These are phyloP conservation scores for Lathamus discolor DNA, from an alignment of 2,113 vertebrate genomes.

Conservation along the genomic window DNA sequence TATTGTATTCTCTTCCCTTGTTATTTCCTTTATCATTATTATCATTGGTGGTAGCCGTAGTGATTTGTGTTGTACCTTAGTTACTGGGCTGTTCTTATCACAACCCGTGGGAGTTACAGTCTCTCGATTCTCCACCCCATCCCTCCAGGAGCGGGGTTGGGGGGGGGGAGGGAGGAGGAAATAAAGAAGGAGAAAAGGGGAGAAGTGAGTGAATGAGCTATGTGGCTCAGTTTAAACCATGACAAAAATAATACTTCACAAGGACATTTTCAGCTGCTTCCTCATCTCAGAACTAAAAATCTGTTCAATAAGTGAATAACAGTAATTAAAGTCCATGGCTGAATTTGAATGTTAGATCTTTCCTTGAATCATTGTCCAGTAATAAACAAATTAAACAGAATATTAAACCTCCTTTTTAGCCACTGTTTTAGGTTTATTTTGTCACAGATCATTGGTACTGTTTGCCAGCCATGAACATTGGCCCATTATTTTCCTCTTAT, in stretches of 20 bases:
- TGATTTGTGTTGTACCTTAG: no score
- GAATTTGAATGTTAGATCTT: neutral
- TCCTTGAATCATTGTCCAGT: neutral
- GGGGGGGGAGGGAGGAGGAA: no score
- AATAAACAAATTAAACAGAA: neutral
- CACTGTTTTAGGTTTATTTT: neutral
- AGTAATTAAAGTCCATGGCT: neutral
- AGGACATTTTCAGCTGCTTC: neutral
- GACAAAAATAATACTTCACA: neutral
- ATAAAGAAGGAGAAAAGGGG: no score
- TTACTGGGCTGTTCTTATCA: no score
- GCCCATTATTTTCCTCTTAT: constrained; percentile 13
- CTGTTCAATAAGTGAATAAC: neutral
- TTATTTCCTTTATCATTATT: no score
- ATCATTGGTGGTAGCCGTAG: no score
- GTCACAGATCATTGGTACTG: neutral
- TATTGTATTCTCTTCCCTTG: no score
- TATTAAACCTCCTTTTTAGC: neutral
- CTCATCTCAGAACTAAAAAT: neutral
- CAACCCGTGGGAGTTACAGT: no score
- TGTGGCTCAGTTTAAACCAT: no score
- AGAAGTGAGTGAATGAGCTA: no score
- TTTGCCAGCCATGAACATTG: neutral
- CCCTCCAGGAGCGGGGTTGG: no score
- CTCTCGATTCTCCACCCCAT: no score